Conservation (phyloP, 1,140 invertebrate species). For the Brevipalpus yothersi region DNA sequence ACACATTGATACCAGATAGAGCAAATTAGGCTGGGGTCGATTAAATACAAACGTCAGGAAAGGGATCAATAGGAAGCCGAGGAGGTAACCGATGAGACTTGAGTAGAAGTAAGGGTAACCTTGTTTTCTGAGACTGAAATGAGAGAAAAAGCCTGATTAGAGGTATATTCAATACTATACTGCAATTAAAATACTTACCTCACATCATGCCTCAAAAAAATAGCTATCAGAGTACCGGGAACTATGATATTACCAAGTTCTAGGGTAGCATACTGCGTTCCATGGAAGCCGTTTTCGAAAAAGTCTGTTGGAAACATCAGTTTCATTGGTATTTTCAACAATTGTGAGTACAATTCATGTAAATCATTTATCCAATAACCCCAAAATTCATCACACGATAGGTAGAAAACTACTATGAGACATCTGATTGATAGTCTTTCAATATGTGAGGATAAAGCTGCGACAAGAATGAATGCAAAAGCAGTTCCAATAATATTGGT, state of each 20-base stretch:
- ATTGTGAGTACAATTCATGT: constrained; percentile 99
- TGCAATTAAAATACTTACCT: constrained; percentile 23
- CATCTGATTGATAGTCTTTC: constrained; percentile 82
- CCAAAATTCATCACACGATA: constrained; percentile 99
- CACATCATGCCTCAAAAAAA: constrained; percentile 81
- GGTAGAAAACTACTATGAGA: constrained; percentile 79
- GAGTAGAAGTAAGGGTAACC: constrained; percentile 75
- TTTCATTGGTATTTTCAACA: constrained; percentile 97
- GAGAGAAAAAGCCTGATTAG: constrained; percentile 10
- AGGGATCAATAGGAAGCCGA: constrained; percentile 78
- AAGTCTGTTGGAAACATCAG: constrained; percentile 96
- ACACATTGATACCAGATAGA: constrained; percentile 92
- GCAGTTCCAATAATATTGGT: constrained; percentile 96
- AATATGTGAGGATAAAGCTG: constrained; percentile 86
- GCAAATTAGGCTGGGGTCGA: constrained; percentile 85
- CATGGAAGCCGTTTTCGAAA: constrained; percentile 64
- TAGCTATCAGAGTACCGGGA: constrained; percentile 94
- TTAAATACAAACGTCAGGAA: constrained; percentile 95
- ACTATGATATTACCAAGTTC: constrained; percentile 97
- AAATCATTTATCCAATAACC: constrained; percentile 97
- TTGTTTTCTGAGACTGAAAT: constrained; percentile 51
- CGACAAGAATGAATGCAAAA: constrained; percentile 93
- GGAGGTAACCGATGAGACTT: constrained; percentile 77
- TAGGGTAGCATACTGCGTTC: constrained; percentile 92
- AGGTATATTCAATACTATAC: neutral